These are phyloP conservation scores for Acronicta aceris DNA, from an alignment of 2,888 invertebrate species.

Conservation along the genomic window DNA sequence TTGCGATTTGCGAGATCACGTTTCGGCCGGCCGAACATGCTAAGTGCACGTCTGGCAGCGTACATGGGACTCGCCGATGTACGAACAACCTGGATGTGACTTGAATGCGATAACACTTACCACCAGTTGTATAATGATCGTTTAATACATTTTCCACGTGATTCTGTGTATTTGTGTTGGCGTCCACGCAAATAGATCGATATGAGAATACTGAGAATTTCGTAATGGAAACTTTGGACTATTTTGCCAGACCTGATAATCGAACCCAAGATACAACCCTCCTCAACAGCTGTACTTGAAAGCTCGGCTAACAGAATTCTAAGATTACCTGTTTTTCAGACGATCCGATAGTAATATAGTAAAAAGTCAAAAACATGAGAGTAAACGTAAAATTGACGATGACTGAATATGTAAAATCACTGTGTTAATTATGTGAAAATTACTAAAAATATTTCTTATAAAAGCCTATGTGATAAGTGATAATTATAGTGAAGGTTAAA, in stretches of 20 bases:
- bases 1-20: slow-evolving; percentile 84
- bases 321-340: background rate
- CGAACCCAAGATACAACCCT: too few relatives aligned
- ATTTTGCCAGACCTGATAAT: too few relatives aligned
- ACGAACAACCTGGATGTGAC: slow-evolving; percentile 60
- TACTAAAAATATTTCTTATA: background rate
- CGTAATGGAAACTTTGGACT: too few relatives aligned
- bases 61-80: slow-evolving; percentile 63
- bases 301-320: too few relatives aligned
- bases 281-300: too few relatives aligned
- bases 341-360: background rate
- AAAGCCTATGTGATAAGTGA: background rate
- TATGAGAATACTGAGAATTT: background rate
- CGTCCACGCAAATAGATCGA: slow-evolving; percentile 14
- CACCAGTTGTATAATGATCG: slow-evolving; percentile 18
- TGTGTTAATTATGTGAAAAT: slow-evolving; percentile 3
- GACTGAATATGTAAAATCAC: background rate
- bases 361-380: background rate
- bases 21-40: slow-evolving; percentile 84
- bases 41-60: slow-evolving; percentile 84
- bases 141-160: slow-evolving; percentile 14
- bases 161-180: slow-evolving; percentile 4
- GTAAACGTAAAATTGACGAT: background rate
- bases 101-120: slow-evolving; percentile 34
- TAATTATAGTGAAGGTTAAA: too few relatives aligned